Conservation (phyloP, 2,888 invertebrate genomes). For the Tethea ocularis region DNA sequence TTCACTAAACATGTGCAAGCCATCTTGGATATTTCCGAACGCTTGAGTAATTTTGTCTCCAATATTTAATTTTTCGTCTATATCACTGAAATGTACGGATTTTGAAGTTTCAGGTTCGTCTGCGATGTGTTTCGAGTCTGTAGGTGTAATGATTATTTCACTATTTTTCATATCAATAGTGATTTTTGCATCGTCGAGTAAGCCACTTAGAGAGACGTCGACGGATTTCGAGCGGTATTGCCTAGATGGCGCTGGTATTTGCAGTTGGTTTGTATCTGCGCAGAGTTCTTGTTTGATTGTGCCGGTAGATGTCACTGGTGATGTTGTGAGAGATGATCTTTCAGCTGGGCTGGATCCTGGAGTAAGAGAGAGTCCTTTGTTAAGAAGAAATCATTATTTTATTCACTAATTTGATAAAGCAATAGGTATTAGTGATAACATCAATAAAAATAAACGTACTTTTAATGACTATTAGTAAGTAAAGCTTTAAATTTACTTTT, state of each 20-base stretch:
- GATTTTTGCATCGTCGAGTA: slow-evolving; percentile 72
- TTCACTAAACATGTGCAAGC: slow-evolving; percentile 62
- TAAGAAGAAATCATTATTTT: slow-evolving; percentile 33
- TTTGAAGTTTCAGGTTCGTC: slow-evolving; percentile 40
- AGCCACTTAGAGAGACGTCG: slow-evolving; percentile 72
- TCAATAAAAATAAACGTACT: too few species aligned
- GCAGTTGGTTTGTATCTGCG: slow-evolving; percentile 64
- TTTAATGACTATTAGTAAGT: too few species aligned
- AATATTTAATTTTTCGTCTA: slow-evolving; percentile 67
- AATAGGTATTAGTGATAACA: not conserved
- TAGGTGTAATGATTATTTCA: slow-evolving; percentile 75
- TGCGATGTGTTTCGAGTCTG: slow-evolving; percentile 55
- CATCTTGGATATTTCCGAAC: slow-evolving; percentile 71
- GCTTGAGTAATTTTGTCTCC: slow-evolving; percentile 65
- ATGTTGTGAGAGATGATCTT: slow-evolving; percentile 68
- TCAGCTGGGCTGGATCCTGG: slow-evolving; percentile 78
- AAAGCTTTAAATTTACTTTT: not conserved
- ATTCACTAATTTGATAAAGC: slow-evolving; percentile 18
- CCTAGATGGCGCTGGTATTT: slow-evolving; percentile 67
- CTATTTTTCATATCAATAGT: slow-evolving; percentile 72
- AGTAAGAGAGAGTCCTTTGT: slow-evolving; percentile 28
- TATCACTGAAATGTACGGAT: slow-evolving; percentile 53
- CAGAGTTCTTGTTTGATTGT: slow-evolving; percentile 58
- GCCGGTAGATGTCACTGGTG: slow-evolving; percentile 65
- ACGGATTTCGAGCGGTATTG: slow-evolving; percentile 83